Evolutionary conservation across 2,888 invertebrate genomes (phyloP).

Genomic region (Ethmia dodecea): DNA sequence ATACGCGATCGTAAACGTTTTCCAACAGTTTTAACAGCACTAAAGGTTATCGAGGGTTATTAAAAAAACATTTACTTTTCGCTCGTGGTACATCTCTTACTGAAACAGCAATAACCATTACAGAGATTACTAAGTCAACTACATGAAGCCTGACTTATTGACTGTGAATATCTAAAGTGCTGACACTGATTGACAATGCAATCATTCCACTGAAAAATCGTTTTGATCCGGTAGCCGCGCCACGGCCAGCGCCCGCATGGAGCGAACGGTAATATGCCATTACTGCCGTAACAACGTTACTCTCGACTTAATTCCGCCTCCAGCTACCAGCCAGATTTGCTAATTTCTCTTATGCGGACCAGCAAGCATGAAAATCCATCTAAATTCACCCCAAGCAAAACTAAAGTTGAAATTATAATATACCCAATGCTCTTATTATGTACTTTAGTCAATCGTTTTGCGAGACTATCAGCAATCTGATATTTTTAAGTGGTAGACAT

Average conservation of each 20-base stretch:
- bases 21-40: neutral
- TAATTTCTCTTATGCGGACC: constrained; percentile 47
- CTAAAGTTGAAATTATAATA: too few relatives aligned
- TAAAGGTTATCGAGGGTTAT: neutral
- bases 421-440: too few relatives aligned
- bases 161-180: neutral
- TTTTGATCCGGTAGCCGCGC: constrained; percentile 57
- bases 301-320: constrained; percentile 68
- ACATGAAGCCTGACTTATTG: too few relatives aligned
- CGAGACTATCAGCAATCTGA: constrained; percentile 8
- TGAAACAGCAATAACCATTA: too few relatives aligned
- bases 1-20: constrained; percentile 14
- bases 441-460: constrained; percentile 3
- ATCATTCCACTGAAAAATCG: constrained; percentile 63
- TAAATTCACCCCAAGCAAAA: constrained; percentile 17
- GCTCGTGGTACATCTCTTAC: too few relatives aligned
- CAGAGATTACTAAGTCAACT: too few relatives aligned
- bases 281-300: constrained; percentile 69
- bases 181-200: constrained; percentile 25
- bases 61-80: too few relatives aligned
- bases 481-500: constrained; percentile 13
- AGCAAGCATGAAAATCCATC: constrained; percentile 31
- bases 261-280: constrained; percentile 61
- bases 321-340: constrained; percentile 50
- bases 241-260: constrained; percentile 54